phyloP scores from a whole-genome alignment of 2,113 vertebrate species.

The Martes martes region DNA sequence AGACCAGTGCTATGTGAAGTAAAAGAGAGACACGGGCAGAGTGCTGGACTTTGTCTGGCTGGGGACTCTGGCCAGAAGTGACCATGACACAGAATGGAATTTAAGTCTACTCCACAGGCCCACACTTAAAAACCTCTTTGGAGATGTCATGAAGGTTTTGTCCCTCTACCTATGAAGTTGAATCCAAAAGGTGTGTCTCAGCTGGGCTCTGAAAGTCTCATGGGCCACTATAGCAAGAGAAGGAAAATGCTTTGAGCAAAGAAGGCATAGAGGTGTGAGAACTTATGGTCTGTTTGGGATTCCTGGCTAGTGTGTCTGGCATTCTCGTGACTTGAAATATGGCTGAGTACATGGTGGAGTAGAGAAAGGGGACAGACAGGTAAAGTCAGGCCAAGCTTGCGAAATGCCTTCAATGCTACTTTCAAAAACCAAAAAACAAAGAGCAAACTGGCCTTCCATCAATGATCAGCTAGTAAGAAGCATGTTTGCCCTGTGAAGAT shows the following conservation, averaged over 20 bases:
- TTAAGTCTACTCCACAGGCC: background rate
- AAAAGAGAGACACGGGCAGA: background rate
- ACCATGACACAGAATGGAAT: background rate
- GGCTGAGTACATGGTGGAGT: background rate
- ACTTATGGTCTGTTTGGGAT: background rate
- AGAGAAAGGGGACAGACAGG: background rate
- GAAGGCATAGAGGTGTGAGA: background rate
- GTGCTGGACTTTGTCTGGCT: background rate
- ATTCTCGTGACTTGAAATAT: background rate
- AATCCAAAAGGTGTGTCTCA: background rate
- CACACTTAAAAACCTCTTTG: too few species aligned
- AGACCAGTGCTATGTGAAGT: background rate
- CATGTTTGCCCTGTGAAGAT: too few species aligned
- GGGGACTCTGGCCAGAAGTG: background rate
- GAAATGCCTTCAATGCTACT: background rate
- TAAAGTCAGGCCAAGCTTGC: background rate
- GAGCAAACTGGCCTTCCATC: background rate
- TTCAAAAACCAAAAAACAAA: background rate
- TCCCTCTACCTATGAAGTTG: background rate
- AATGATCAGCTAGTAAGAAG: background rate
- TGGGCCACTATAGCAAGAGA: background rate
- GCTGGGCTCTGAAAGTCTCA: background rate
- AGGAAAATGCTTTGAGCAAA: background rate
- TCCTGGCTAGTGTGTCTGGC: too few species aligned
- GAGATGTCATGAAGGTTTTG: rapidly evolving